phyloP scores from a whole-genome alignment of 2,113 vertebrate species.

The Coptodon bakossiorum region DNA sequence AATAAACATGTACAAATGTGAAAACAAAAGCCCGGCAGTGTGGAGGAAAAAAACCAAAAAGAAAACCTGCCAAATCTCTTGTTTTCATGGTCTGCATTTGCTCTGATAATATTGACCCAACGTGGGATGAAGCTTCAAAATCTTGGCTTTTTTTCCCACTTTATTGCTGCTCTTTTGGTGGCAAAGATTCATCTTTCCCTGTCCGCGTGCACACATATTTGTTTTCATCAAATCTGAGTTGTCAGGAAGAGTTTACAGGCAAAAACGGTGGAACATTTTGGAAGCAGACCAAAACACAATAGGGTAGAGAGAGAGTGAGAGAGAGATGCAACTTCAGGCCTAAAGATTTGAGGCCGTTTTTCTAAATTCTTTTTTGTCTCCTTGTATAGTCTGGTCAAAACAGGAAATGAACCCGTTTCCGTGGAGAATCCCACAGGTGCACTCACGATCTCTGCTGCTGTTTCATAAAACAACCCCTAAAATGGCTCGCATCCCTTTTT shows the following conservation, averaged over 20 bases:
- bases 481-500: background rate
- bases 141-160: background rate
- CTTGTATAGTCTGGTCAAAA: background rate
- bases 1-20: background rate
- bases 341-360: background rate
- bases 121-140: background rate
- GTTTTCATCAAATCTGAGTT: background rate
- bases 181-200: background rate
- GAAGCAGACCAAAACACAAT: background rate
- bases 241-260: background rate
- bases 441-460: background rate
- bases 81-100: constrained; percentile 6
- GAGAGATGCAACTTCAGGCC: background rate
- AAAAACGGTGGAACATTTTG: background rate
- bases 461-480: background rate
- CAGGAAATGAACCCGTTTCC: background rate
- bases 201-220: background rate
- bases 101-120: background rate
- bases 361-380: background rate
- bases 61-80: background rate
- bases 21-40: background rate
- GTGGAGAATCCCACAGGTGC: background rate
- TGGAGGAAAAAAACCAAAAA: background rate
- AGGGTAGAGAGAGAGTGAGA: background rate
- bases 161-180: background rate